Evolutionary conservation across 92 coral and sea anemone genomes (phyloP).

Genomic region (Palythoa grandiflora): DNA sequence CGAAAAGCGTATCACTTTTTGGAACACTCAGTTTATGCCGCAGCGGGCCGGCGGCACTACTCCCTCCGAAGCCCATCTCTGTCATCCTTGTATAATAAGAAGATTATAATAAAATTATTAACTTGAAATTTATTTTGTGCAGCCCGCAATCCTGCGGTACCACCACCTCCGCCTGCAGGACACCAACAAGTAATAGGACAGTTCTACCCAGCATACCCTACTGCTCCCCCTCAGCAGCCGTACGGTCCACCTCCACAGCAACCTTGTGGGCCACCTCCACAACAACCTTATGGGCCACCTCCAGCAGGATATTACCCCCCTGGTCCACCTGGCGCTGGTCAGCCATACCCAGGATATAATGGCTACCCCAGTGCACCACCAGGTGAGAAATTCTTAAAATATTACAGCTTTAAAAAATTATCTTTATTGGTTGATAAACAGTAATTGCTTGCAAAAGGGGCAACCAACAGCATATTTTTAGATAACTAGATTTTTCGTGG

Average conservation of each 20-base stretch:
- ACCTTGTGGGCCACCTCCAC: conserved; percentile 71
- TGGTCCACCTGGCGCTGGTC: conserved; percentile 46
- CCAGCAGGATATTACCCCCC: conserved; percentile 69
- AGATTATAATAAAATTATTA: neutral
- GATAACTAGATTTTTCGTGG: no score
- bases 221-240: conserved; percentile 56
- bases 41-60: no score
- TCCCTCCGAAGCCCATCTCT: no score
- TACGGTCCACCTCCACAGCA: conserved; percentile 65
- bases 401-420: no score
- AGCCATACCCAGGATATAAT: conserved; percentile 26
- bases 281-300: conserved; percentile 64
- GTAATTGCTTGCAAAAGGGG: no score
- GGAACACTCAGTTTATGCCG: no score
- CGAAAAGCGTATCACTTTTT: no score
- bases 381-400: neutral
- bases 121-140: neutral
- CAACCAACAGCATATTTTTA: no score
- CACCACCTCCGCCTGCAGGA: conserved; percentile 76
- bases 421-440: no score
- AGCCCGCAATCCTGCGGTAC: conserved; percentile 81
- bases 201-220: conserved; percentile 42
- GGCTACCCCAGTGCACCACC: conserved; percentile 48
- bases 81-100: no score
- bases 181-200: conserved; percentile 70